Evolutionary conservation across 1,140 invertebrate genomes (phyloP).

Genomic region (Whitmania pigra): DNA sequence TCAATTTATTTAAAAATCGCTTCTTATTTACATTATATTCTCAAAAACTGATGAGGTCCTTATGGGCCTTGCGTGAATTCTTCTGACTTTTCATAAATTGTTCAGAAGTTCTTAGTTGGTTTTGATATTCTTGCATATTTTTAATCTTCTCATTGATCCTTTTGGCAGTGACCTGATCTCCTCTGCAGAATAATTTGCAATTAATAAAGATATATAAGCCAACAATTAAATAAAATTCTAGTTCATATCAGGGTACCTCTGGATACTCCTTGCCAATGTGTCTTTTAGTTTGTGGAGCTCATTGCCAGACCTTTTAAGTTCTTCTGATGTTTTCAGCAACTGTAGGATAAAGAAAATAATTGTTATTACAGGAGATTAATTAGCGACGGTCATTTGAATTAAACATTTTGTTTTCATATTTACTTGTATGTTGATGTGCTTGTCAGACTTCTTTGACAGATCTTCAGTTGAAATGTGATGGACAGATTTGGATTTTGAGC

Average conservation of each 20-base stretch:
- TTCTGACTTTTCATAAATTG: slow-evolving; percentile 4
- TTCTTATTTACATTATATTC: no score
- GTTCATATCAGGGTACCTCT: background rate
- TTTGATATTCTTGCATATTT: background rate
- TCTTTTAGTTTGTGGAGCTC: background rate
- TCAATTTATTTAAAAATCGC: no score
- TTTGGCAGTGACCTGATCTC: background rate
- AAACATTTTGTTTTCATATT: background rate
- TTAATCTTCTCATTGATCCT: slow-evolving; percentile 6
- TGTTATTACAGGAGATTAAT: background rate
- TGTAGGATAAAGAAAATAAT: background rate
- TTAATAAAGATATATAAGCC: background rate
- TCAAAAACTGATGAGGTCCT: slow-evolving; percentile 1
- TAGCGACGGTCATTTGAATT: background rate
- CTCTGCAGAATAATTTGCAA: background rate
- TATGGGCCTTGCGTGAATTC: background rate
- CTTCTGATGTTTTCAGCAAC: background rate
- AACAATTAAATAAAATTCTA: background rate
- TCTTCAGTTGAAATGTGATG: slow-evolving; percentile 1
- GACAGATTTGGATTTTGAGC: background rate
- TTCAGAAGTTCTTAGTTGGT: background rate
- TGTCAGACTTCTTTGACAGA: background rate
- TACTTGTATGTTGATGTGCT: slow-evolving; percentile 5
- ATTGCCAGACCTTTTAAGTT: background rate
- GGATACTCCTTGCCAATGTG: background rate